Base-by-base conservation (phyloP, 2,113 vertebrate genomes). In the Oxygymnocypris stewartii region DNA sequence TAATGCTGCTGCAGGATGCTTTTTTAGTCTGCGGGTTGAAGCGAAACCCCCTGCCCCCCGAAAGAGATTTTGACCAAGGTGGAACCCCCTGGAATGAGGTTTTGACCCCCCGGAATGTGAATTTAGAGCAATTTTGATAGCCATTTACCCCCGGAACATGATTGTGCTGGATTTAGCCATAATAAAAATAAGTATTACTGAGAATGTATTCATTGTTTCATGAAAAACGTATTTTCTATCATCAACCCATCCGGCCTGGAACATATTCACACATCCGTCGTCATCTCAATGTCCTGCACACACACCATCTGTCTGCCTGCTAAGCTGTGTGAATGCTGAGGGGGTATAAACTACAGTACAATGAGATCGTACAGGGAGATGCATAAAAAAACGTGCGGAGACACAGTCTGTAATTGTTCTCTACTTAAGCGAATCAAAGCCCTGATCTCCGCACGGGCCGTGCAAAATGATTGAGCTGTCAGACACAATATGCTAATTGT, bases 341-440 rank as follows among this genome's bases (percentile, higher is more conserved):
- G 51, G 42, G 77, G 40, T 13, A 73, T 75, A 47, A 73, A 35
- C 40, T 16, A 51, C 44, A 84, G 76, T 74, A 86, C 63, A 71
- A 42, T 71, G 42, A 7, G 84, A 51, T 79, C 20, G n/a, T 73
- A 47, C 76, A 59, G 79, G 63, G 83, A 79, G 71, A 76, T 49
- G 49, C 18, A 89, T 79, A 37, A 84, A 85, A 89, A 79, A 86
- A 86, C 90, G 89, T 75, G 23, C 65, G 81, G 86, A 88, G 90
- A 91, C 76, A 83, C 86, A 73, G 54, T 75, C 44, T 81, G 81
- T 90, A 91, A 92, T 91, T 90, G 90, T 91, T 92, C 90, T 90
- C 91, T 67, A 88, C 86, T 91, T 91, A 89, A 84, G 31, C 79
- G 86, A 93, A 93, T 92, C 88, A 93, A 91, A 91, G 84, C 25